Base-by-base conservation (phyloP, 2,888 invertebrate genomes). In the Drosophila vallismaia region DNA sequence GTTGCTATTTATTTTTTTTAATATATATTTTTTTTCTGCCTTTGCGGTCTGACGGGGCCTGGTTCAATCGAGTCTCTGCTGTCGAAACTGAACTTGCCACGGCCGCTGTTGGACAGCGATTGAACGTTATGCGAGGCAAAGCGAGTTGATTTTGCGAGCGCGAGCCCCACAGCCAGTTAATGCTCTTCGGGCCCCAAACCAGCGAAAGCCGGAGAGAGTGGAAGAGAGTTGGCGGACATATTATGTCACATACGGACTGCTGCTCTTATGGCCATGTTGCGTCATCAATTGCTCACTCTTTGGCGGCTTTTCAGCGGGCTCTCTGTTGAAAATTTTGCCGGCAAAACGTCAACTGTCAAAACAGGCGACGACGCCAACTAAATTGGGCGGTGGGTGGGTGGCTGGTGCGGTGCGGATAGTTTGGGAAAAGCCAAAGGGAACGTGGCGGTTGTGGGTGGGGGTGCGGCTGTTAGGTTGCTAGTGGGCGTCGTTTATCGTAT, bases 21-120 rank as follows among this genome's bases (percentile, higher is more conserved):
- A 28, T 24, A 19, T 44, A 45, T 50, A 38, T 33, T 24, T 9
- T 50, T 45, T 33, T 24, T 9, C 24, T 14, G 42, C 33, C 28
- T 33, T 26, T 48, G 52, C 10, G 50, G 51, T 58, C 28, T 44
- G 26, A 29, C 56, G 57, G 56, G 50, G 36, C 51, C 24, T n/a
- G 28, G 19, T 36, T 19, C 19, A 14, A 54, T 42, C 38, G 52
- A 8, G 33, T 40, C 59, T 51, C 63, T 29, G 63, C 63, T 66
- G 67, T 52, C 64, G 12, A 19, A 42, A 42, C 44, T 63, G 46
- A 66, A 79, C 86, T 81, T 84, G 77, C 74, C 88, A 87, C 83
- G 86, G 89, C 84, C 88, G 85, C 79, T 88, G 88, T 77, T 87
- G 71, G 79, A 78, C 76, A 86, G 79, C 85, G 86, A 88, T 86